Conservation (phyloP, 2,113 vertebrate species). For the Poeciliopsis retropinna region DNA sequence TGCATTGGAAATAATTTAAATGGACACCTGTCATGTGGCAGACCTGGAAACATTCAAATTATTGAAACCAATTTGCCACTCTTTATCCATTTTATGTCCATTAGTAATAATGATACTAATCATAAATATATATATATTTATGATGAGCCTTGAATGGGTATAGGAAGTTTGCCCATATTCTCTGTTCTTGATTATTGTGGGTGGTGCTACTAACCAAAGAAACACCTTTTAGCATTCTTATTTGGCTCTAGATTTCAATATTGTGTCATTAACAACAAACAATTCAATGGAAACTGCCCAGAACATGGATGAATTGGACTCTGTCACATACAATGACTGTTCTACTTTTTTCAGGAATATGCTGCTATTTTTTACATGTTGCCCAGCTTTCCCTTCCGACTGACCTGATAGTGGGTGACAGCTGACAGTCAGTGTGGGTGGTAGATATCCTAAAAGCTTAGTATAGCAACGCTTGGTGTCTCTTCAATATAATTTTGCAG, state of each 20-base stretch:
- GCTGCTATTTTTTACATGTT: slow-evolving; percentile 25
- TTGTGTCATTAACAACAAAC: not conserved
- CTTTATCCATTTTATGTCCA: too few relatives aligned
- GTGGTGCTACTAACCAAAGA: too few relatives aligned
- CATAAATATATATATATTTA: too few relatives aligned
- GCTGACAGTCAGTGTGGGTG: not conserved
- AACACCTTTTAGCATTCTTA: too few relatives aligned
- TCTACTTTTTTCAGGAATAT: slow-evolving; percentile 2
- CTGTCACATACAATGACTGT: slow-evolving; percentile 6
- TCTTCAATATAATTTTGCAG: too few relatives aligned
- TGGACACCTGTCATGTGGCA: not conserved
- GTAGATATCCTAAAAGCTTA: not conserved
- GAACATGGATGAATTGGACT: not conserved
- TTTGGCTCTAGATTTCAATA: too few relatives aligned
- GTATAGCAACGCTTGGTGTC: too few relatives aligned
- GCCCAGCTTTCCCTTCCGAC: not conserved
- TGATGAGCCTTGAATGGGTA: not conserved
- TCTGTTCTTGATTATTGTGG: too few relatives aligned
- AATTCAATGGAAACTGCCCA: not conserved
- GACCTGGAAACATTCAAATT: not conserved
- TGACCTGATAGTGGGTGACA: not conserved
- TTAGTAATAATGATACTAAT: too few relatives aligned
- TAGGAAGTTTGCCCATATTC: not conserved
- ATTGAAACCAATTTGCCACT: not conserved
- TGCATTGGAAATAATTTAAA: not conserved